These are phyloP conservation scores for Asarcornis scutulata DNA, from an alignment of 2,113 vertebrate genomes.

Conservation along the genomic window DNA sequence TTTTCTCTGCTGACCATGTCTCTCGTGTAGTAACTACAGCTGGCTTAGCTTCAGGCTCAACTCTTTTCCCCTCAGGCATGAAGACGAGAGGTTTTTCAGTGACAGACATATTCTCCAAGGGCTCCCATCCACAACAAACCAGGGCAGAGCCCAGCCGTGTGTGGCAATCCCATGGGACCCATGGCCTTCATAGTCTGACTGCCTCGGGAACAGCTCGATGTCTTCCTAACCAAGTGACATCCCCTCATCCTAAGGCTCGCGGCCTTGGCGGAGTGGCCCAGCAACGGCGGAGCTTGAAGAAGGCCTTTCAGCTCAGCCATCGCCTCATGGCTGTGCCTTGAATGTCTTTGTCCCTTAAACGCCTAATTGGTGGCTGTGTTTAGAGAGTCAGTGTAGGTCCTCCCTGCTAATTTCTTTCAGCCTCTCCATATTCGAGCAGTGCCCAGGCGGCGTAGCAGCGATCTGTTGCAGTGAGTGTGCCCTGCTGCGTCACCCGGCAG, in stretches of 20 bases:
- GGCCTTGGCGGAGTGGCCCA: background rate
- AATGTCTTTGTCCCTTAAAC: background rate
- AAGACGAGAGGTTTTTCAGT: background rate
- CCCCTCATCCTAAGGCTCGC: background rate
- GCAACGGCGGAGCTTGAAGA: background rate
- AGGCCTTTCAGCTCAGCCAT: background rate
- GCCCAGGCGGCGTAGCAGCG: background rate
- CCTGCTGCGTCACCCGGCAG: rapidly evolving
- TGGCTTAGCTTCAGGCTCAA: background rate
- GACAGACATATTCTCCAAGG: background rate
- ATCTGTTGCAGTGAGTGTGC: background rate
- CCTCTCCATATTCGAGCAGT: background rate
- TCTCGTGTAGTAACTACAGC: background rate
- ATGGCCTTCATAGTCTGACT: rapidly evolving
- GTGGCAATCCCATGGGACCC: background rate
- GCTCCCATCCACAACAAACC: background rate
- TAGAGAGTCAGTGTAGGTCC: background rate
- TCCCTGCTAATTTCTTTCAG: background rate
- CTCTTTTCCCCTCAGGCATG: rapidly evolving
- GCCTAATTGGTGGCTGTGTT: background rate
- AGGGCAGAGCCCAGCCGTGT: background rate
- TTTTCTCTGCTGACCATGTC: background rate
- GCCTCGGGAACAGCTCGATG: background rate
- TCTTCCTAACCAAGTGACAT: background rate
- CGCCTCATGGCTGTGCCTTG: background rate